phyloP scores from a whole-genome alignment of 2,113 vertebrate species.

The Xiphophorus maculatus region DNA sequence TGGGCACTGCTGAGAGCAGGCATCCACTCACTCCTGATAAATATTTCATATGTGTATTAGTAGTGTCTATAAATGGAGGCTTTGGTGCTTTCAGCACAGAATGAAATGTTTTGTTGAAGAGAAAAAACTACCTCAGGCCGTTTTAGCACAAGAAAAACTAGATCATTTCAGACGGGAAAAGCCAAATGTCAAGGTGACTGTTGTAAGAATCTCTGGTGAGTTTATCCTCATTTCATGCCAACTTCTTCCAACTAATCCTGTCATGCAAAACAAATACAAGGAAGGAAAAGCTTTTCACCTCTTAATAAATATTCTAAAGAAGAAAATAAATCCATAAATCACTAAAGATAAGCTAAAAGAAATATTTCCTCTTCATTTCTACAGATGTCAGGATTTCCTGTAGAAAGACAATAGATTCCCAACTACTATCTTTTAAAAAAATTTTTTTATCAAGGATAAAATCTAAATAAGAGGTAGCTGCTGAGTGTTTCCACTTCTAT shows the following conservation, averaged over 20 bases:
- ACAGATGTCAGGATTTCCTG: not conserved
- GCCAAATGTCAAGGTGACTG: not conserved
- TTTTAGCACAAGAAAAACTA: not conserved
- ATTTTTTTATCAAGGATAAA: no score
- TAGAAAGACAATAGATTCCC: no score
- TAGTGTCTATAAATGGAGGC: slow-evolving; percentile 35
- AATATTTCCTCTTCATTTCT: not conserved
- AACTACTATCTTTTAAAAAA: no score
- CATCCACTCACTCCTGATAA: slow-evolving; percentile 51
- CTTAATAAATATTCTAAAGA: not conserved
- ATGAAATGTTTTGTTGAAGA: slow-evolving; percentile 13
- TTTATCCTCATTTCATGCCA: not conserved
- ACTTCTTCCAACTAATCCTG: no score
- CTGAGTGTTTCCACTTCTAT: no score
- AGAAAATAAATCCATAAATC: not conserved
- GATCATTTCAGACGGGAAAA: not conserved
- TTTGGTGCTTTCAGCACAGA: slow-evolving; percentile 21
- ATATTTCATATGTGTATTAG: slow-evolving; percentile 58
- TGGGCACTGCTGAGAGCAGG: slow-evolving; percentile 31
- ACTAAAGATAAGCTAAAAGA: not conserved
- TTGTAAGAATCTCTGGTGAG: no score
- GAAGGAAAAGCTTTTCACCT: not conserved
- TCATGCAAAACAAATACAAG: not conserved
- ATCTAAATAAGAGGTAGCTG: no score
- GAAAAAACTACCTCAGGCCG: not conserved